Percentiles rank a stretch among this genome's conserved stretches.
Conservation (phyloP, 2,113 vertebrate species). For the Mystacornis crossleyi region DNA sequence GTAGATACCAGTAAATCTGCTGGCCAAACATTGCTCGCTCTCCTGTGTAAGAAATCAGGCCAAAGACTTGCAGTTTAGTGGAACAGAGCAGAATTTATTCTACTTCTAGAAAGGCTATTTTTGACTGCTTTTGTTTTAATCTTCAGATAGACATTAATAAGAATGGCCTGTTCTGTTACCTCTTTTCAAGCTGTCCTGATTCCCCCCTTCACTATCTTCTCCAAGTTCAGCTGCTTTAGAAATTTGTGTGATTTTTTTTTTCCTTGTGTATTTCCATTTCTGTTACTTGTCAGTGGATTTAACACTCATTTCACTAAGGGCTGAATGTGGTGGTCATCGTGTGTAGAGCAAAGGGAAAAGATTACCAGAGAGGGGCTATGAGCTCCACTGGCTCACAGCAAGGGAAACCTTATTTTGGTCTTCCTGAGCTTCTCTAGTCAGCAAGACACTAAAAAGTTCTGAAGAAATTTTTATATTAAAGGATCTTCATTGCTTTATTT, state of each 20-base stretch:
- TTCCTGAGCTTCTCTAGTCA: slow-evolving; percentile 51
- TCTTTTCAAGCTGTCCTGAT: neutral
- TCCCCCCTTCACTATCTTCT: neutral
- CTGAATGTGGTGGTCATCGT: slow-evolving; percentile 31
- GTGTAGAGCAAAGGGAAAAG: slow-evolving; percentile 53
- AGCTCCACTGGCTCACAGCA: slow-evolving; percentile 50
- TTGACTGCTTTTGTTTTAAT: neutral
- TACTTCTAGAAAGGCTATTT: neutral
- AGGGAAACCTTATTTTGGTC: slow-evolving; percentile 53
- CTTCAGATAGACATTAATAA: neutral
- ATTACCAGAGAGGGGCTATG: slow-evolving; percentile 26
- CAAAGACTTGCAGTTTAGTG: neutral
- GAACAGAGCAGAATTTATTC: neutral
- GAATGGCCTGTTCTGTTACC: neutral
- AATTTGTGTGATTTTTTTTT: neutral
- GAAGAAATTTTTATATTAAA: slow-evolving; percentile 45
- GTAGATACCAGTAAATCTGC: neutral
- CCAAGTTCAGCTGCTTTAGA: neutral
- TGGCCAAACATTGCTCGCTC: neutral
- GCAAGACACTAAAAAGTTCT: slow-evolving; percentile 49
- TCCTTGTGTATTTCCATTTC: neutral
- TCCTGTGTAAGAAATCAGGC: neutral
- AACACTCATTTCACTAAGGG: slow-evolving; percentile 14
- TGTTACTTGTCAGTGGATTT: neutral
- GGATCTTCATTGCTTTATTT: slow-evolving; percentile 26